Base-by-base conservation (phyloP, 2,888 invertebrate species). In the Chrysolina haemoptera region DNA sequence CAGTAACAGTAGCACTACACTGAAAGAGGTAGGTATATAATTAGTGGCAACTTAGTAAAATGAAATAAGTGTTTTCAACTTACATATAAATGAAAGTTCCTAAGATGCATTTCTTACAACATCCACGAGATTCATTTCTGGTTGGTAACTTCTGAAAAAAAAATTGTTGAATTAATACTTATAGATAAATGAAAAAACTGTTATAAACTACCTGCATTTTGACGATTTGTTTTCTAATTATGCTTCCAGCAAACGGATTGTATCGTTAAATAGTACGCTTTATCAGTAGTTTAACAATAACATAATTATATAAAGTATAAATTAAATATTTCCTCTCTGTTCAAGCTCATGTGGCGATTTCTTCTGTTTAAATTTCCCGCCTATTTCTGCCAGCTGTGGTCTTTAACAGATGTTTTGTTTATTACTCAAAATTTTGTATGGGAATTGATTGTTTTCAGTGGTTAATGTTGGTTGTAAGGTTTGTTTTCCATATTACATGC, bases 1-100 rank as follows among this genome's bases (percentile, higher is more conserved):
- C 0, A 91, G 62, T n/a, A 84, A 68, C 16, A 84, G 63, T 35
- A 84, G 18, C 8, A 79, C 77, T 43, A 80, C 76, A 70, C 83
- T 84, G 71, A 76, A 83, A 83, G 46, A 76, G n/a, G 75, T 48
- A 76, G n/a, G 75, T 69, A 62, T 16, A 20, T 53, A 6, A 41
- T 50, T 59, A 73, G 1, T 11, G 12, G 16, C 22, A 12, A 65
- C 22, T 43, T 50, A n/a, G 9, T 22, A 68, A 35, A 53, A 67
- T 41, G 18, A 20, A n/a, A 10, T 20, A 43, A 27, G 41, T 53
- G n/a, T 68, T 20, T 40, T 62, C 10, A 48, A 53, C 80, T 80
- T 74, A 82, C 82, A 81, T 75, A 53, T 79, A 82, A 40, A 80
- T 59, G 20, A 76, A 59, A n/a, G 75, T 78, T 11, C 78, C 77